These are phyloP conservation scores for Philopotamus ludificatus DNA, from an alignment of 1,140 invertebrate species.

Conservation along the genomic window DNA sequence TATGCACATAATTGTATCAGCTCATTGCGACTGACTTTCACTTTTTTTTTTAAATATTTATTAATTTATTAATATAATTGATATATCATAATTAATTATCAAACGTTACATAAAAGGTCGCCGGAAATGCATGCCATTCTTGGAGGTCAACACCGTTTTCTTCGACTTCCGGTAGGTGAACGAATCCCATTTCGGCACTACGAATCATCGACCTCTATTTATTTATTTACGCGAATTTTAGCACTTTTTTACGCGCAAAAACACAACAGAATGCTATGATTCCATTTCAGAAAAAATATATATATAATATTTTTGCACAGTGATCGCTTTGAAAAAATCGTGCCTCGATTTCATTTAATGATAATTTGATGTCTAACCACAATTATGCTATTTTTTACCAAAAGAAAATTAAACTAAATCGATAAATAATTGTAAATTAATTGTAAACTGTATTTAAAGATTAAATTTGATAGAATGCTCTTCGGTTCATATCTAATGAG, in stretches of 20 bases:
- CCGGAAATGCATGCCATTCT: conserved; percentile 12
- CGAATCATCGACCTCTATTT: background rate
- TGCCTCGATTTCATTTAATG: background rate
- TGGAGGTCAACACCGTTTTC: conserved; percentile 13
- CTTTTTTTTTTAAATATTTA: background rate
- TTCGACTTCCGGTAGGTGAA: background rate
- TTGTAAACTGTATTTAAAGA: too few relatives aligned
- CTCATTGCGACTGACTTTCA: conserved; percentile 4
- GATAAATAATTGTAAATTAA: too few relatives aligned
- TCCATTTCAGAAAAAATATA: background rate
- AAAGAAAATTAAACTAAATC: too few relatives aligned
- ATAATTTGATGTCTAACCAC: background rate
- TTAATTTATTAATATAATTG: background rate
- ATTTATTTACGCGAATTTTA: background rate
- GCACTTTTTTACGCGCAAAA: background rate
- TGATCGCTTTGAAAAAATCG: background rate
- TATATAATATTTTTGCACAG: background rate
- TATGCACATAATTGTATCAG: background rate
- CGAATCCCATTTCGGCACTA: background rate
- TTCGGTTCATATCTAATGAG: too few relatives aligned
- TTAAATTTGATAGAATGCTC: too few relatives aligned
- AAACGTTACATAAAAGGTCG: background rate
- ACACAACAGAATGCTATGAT: background rate
- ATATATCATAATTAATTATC: background rate
- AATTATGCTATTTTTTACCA: background rate